These are phyloP conservation scores for Spea bombifrons DNA, from an alignment of 2,113 vertebrate genomes.

Conservation along the genomic window DNA sequence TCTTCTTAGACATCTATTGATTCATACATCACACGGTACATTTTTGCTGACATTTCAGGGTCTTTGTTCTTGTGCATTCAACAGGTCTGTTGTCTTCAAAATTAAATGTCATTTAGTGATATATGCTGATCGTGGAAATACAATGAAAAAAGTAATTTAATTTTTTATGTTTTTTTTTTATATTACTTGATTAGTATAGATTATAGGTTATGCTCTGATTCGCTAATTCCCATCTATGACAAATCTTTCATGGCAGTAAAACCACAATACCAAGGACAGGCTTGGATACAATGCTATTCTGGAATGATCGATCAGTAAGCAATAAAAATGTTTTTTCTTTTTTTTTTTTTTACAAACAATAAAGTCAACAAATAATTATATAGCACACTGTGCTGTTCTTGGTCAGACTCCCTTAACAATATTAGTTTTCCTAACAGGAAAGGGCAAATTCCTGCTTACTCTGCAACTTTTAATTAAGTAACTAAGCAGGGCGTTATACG, in stretches of 20 bases:
- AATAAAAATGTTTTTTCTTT: constrained; percentile 17
- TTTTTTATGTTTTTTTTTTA: background rate
- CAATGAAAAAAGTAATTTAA: background rate
- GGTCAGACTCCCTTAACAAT: constrained; percentile 26
- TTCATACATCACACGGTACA: constrained; percentile 35
- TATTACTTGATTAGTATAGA: background rate
- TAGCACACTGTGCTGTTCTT: constrained; percentile 24
- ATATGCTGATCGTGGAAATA: constrained; percentile 19
- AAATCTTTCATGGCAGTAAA: background rate
- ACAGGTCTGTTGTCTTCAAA: constrained; percentile 20
- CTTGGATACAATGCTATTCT: background rate
- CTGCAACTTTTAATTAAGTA: constrained; percentile 38
- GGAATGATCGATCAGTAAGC: constrained; percentile 6
- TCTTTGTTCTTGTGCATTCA: constrained; percentile 28
- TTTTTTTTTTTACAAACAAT: constrained; percentile 16
- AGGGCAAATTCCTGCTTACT: constrained; percentile 29
- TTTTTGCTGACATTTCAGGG: constrained; percentile 36
- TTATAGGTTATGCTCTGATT: background rate
- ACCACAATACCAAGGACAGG: background rate
- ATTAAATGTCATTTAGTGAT: constrained; percentile 32
- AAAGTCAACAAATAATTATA: constrained; percentile 41
- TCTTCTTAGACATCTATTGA: constrained; percentile 42
- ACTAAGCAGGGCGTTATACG: constrained; percentile 21
- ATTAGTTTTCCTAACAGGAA: constrained; percentile 25
- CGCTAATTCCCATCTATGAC: background rate